Evolutionary conservation across 2,888 invertebrate genomes (phyloP).

Genomic region (Achlya flavicornis): DNA sequence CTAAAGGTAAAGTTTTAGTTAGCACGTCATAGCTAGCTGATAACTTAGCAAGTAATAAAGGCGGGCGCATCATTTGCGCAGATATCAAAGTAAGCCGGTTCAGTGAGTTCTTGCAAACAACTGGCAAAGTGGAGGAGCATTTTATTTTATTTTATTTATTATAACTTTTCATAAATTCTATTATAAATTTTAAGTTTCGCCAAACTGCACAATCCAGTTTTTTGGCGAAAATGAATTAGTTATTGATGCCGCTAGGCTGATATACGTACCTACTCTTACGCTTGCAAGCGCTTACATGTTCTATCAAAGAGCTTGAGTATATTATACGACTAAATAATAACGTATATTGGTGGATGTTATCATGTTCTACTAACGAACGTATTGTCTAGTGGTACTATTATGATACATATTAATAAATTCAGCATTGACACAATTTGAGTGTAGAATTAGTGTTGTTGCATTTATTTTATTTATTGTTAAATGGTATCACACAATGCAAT

Average conservation of each 20-base stretch:
- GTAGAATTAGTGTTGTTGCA: too few species aligned
- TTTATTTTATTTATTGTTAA: too few species aligned
- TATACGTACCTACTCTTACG: background rate
- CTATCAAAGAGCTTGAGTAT: background rate
- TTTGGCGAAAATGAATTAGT: background rate
- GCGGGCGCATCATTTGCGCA: background rate
- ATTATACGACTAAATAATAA: background rate
- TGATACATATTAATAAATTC: background rate
- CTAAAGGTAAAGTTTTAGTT: background rate
- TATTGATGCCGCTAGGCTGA: background rate
- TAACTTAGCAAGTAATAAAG: background rate
- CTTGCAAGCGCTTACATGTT: background rate
- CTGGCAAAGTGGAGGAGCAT: slow-evolving; percentile 4
- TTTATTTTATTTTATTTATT: too few species aligned
- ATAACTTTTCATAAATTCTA: too few species aligned
- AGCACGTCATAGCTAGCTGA: background rate
- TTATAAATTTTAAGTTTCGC: too few species aligned
- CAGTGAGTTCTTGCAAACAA: background rate
- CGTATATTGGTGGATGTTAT: too few species aligned
- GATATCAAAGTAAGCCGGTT: background rate
- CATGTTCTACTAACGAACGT: too few species aligned
- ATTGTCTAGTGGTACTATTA: background rate
- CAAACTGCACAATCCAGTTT: too few species aligned
- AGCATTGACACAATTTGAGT: too few species aligned
- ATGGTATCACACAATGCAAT: too few species aligned